These are phyloP conservation scores for Drosophila rhopaloa DNA, from an alignment of 1,140 invertebrate species.

Conservation along the genomic window DNA sequence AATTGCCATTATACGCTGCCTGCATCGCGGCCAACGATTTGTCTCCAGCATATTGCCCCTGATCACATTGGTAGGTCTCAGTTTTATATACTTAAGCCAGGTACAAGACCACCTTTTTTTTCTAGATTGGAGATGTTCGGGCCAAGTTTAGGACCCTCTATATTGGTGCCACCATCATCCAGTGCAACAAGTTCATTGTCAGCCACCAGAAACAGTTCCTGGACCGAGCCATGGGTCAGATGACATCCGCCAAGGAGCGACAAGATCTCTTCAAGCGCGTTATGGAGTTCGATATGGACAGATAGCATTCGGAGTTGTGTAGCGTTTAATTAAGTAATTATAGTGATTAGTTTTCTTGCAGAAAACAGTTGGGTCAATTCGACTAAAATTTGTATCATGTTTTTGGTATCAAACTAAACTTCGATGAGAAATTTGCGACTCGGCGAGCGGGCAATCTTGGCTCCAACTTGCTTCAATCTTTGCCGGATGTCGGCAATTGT, in stretches of 20 bases:
- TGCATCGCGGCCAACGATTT: slow-evolving; percentile 90
- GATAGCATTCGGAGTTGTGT: slow-evolving; percentile 35
- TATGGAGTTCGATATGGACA: slow-evolving; percentile 85
- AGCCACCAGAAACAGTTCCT: slow-evolving; percentile 87
- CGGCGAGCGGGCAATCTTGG: slow-evolving; percentile 47
- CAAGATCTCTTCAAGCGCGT: slow-evolving; percentile 86
- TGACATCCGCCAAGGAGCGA: slow-evolving; percentile 85
- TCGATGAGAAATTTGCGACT: slow-evolving; percentile 79
- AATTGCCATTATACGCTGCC: slow-evolving; percentile 89
- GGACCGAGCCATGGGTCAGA: slow-evolving; percentile 69
- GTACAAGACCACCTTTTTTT: neutral
- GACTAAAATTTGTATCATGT: slow-evolving; percentile 39
- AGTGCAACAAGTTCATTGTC: slow-evolving; percentile 90
- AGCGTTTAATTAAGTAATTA: slow-evolving; percentile 55
- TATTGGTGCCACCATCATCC: slow-evolving; percentile 90
- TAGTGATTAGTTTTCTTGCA: slow-evolving; percentile 55
- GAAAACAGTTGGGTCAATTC: slow-evolving; percentile 48
- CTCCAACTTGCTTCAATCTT: slow-evolving; percentile 51
- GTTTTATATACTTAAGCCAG: neutral
- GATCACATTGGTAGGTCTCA: slow-evolving; percentile 85
- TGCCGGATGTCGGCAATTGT: slow-evolving; percentile 67
- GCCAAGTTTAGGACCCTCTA: slow-evolving; percentile 89
- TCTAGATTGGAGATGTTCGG: slow-evolving; percentile 86
- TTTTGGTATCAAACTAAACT: slow-evolving; percentile 70
- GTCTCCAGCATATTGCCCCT: slow-evolving; percentile 88